Conservation (phyloP, 2,888 invertebrate species). For the Drosophila suboccidentalis region DNA sequence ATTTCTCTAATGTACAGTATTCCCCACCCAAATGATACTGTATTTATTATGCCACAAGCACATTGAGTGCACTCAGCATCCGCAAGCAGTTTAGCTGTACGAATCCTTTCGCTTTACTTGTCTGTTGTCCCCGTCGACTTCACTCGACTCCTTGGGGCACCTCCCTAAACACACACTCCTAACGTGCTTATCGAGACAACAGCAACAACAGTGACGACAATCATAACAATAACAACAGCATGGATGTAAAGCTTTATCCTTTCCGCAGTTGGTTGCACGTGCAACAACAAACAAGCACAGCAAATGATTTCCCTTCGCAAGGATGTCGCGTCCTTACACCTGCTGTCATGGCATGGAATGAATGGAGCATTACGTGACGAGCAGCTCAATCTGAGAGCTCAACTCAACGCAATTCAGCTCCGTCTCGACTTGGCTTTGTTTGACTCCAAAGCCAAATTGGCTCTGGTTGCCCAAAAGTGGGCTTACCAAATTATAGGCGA, state of each 20-base stretch:
- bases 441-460: slow-evolving; percentile 15
- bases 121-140: not conserved
- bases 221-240: not conserved
- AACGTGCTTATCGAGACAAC: slow-evolving; percentile 20
- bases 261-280: slow-evolving; percentile 47
- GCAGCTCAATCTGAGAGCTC: slow-evolving; percentile 36
- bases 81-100: slow-evolving; percentile 11
- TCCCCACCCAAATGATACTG: slow-evolving; percentile 12
- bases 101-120: slow-evolving; percentile 5
- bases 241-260: slow-evolving; percentile 12
- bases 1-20: not conserved
- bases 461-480: slow-evolving; percentile 11
- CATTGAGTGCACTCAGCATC: slow-evolving; percentile 6
- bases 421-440: not conserved
- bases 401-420: not conserved
- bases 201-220: not conserved
- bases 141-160: not conserved
- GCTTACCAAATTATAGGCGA: slow-evolving; percentile 24
- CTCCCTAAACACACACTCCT: slow-evolving; percentile 7
- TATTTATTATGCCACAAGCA: slow-evolving; percentile 4
- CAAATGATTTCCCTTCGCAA: slow-evolving; percentile 40
- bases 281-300: slow-evolving; percentile 27
- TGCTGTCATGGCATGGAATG: slow-evolving; percentile 14
- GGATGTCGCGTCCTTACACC: slow-evolving; percentile 31
- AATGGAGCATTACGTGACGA: slow-evolving; percentile 44